Conservation (phyloP, 2,113 vertebrate genomes). For the Otocyon megalotis region DNA sequence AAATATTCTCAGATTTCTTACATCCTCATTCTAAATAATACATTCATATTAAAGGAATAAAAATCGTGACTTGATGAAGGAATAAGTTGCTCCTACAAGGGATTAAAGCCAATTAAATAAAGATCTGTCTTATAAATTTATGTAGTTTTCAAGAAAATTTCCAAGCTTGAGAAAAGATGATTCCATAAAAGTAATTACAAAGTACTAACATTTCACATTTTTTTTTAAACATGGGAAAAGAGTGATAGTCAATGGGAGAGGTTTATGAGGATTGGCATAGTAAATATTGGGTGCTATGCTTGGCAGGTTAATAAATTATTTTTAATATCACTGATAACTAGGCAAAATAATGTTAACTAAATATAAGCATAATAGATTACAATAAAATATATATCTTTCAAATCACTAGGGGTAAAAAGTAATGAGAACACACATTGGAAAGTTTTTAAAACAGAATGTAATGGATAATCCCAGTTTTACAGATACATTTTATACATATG, state of each 20-base stretch:
- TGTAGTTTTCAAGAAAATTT: background rate
- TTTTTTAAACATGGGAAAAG: background rate
- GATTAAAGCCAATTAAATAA: background rate
- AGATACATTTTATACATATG: background rate
- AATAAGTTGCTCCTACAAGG: background rate
- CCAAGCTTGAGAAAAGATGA: background rate
- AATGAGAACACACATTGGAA: background rate
- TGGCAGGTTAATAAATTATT: background rate
- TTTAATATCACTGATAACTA: background rate
- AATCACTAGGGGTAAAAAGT: background rate
- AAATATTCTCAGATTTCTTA: background rate
- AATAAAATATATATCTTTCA: background rate
- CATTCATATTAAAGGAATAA: background rate
- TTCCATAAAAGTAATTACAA: background rate
- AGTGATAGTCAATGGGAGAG: background rate
- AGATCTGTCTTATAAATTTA: background rate
- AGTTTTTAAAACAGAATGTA: background rate
- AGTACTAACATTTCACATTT: background rate
- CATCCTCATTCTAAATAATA: background rate
- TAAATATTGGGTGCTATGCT: background rate
- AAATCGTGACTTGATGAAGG: background rate
- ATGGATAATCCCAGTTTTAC: background rate
- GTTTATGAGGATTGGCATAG: background rate
- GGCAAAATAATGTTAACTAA: background rate
- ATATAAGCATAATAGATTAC: background rate